phyloP scores from a whole-genome alignment of 1,140 invertebrate genomes.

The Myzus persicae region DNA sequence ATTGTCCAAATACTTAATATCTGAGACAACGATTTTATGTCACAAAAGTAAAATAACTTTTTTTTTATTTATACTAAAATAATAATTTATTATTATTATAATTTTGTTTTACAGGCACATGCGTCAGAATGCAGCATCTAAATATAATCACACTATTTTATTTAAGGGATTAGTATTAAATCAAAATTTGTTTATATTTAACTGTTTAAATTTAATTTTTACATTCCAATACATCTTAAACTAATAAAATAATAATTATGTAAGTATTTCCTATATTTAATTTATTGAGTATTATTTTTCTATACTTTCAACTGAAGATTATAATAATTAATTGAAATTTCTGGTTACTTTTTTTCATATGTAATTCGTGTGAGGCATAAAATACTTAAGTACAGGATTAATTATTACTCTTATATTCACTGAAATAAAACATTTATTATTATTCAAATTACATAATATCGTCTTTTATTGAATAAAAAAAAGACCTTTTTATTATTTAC shows the following conservation, averaged over 20 bases:
- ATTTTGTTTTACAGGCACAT: conserved; percentile 35
- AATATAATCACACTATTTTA: background rate
- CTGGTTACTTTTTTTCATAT: too few relatives aligned
- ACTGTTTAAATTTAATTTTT: background rate
- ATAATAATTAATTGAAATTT: background rate
- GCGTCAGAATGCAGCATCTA: conserved; percentile 33
- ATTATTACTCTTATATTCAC: too few relatives aligned
- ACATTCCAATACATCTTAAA: background rate
- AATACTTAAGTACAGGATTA: too few relatives aligned
- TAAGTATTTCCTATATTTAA: too few relatives aligned
- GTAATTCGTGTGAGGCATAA: too few relatives aligned
- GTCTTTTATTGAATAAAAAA: too few relatives aligned
- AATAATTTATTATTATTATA: background rate
- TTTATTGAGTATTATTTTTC: too few relatives aligned
- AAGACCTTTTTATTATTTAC: too few relatives aligned
- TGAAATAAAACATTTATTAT: too few relatives aligned
- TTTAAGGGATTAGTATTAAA: background rate
- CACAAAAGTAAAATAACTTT: background rate
- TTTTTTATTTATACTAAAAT: background rate
- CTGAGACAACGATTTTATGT: too few relatives aligned
- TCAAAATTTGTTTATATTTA: background rate
- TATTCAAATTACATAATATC: too few relatives aligned
- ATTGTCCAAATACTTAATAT: background rate
- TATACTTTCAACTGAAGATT: background rate
- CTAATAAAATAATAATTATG: background rate